A percentile compares a stretch with the other conserved stretches of the same genome.
Conservation (phyloP, 2,797 vertebrate genomes). For the Tokudaia tokunoshimensis region DNA sequence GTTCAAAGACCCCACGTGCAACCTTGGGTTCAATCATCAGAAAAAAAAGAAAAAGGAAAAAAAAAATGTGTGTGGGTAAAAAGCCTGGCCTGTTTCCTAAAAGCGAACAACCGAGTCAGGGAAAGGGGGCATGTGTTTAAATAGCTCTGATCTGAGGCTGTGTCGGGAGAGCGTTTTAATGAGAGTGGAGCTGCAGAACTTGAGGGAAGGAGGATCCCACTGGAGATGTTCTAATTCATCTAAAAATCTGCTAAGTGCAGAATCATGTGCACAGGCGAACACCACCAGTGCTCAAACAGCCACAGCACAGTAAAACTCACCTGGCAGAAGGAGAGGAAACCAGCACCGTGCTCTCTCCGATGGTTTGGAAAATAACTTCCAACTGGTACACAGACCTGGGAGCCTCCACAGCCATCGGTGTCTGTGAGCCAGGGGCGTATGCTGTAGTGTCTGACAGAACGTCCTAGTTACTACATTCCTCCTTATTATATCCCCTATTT, state of each 20-base stretch:
- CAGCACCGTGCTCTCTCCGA: background rate
- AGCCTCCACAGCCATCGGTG: background rate
- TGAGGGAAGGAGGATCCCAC: background rate
- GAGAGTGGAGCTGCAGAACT: constrained; percentile 29
- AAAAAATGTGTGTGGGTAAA: background rate
- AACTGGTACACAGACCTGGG: background rate
- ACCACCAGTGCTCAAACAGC: constrained; percentile 27
- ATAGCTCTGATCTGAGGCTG: background rate
- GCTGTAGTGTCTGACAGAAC: background rate
- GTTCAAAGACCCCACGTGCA: background rate
- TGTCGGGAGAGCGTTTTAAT: background rate
- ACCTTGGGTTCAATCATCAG: background rate
- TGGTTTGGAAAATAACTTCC: constrained; percentile 33
- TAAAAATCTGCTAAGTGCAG: background rate
- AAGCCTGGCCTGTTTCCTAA: background rate
- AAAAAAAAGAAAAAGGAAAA: background rate
- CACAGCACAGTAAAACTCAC: background rate
- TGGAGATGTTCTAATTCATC: constrained; percentile 38
- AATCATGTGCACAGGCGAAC: background rate
- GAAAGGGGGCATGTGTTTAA: background rate
- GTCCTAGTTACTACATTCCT: background rate
- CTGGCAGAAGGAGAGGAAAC: background rate
- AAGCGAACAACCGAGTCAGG: constrained; percentile 1
- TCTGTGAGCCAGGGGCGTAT: background rate
- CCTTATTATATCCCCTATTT: background rate